Evolutionary conservation across 1,140 invertebrate genomes (phyloP), one percentile per base, ranked within the genome.

Genomic region (Rhyzopertha dominica): DNA sequence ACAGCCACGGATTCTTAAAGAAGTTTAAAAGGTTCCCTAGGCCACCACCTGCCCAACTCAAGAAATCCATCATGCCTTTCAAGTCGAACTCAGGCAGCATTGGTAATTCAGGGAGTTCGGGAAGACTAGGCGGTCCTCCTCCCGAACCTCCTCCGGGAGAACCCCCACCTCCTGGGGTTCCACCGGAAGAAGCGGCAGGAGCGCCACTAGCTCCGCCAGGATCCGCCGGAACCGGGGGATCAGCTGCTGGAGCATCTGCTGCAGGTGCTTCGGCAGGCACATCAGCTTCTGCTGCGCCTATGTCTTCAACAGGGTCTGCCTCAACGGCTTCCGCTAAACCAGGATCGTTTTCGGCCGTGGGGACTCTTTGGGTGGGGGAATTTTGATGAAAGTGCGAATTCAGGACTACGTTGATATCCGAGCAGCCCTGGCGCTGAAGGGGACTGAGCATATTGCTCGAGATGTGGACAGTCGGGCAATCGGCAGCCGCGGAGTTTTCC

Each of bases 121-220:
- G 37, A 22, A 39, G 30, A 46, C 61, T 64, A 5, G 71, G 70
- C 56, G 67, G 66, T 20, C 69, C 66, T 37, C 67, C 69, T 12
- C 72, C 72, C 18, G 62, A 66, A 40, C 34, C 43, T 12, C 54
- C 45, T 23, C 55, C 37, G 18, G 44, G 43, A 41, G 63, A 66
- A 4, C 72, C 67, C 40, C 67, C 66, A 7, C 69, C 69, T 10
- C 68, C 70, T n/a, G 36, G 40, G 12, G 38, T 40, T 10, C 55
- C 53, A n/a, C 46, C 41, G 42, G 63, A 66, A 2, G 72, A 70
- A 54, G 67, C 65, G 19, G 68, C 64, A 41, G 67, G 68, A 12
- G 70, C 71, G 14, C 63, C 67, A 38, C 35, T 31, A 13, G 36
- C 38, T 29, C 34, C 30, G 12, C 58, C 61, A 31, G 63, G 63